Base-by-base conservation (phyloP, 2,888 invertebrate genomes). In the Melanophora roralis region DNA sequence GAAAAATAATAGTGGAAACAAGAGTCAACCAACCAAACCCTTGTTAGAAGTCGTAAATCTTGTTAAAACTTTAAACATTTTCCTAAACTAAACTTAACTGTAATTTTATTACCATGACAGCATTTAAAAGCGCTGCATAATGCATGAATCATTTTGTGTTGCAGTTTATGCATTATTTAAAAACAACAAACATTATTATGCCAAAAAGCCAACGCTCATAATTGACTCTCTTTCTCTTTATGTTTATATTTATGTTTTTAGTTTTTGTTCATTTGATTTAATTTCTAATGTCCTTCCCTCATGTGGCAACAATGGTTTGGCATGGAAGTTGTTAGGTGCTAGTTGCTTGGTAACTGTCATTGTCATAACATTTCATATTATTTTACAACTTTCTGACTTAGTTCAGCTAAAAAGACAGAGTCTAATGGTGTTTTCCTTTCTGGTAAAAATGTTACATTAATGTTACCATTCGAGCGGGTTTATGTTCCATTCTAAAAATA, bases 151-250 rank as follows among this genome's bases (percentile, higher is more conserved):
- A 40, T 5, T 40, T 11, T 40, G 40, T 40, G 51, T 64, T 77
- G 84, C 85, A 86, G 85, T 88, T 88, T 86, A 86, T 88, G 85
- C 85, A 84, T 85, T 85, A 86, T 87, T 74, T 88, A 85, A 85
- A 85, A 85, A 85, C 87, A 83, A 81, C 84, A 84, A 83, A 81
- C 84, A 84, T 88, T 88, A 88, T 88, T 88, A 87, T 85, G 83
- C 82, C 84, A 83, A 80, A n/a, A n/a, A 60, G 68, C 77, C 81
- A 71, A 83, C 76, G 72, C 64, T 78, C 74, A 80, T 80, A 78
- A 76, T 62, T 57, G 72, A 73, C 72, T 76, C 75, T 69, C 68
- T 76, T 27, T 76, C n/a, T n/a, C n/a, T n/a, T n/a, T n/a, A n/a
- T n/a, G n/a, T n/a, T n/a, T n/a, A n/a, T n/a, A n/a, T n/a, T n/a